A percentile compares a stretch with the other conserved stretches of the same genome.
These are phyloP conservation scores for Acanthurus tractus DNA, from an alignment of 2,797 vertebrate species.

Conservation along the genomic window DNA sequence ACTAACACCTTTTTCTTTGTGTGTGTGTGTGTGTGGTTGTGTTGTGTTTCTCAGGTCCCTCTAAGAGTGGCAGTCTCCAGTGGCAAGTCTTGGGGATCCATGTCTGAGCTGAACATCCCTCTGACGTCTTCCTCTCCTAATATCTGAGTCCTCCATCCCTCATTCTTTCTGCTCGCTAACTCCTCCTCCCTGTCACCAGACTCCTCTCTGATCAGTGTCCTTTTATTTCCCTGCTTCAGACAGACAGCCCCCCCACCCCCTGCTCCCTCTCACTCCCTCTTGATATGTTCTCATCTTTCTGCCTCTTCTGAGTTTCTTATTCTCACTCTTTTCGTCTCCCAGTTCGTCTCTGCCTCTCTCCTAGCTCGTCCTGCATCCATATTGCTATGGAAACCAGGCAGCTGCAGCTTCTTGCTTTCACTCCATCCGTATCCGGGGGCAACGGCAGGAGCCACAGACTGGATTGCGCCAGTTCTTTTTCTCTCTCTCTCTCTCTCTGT, in stretches of 20 bases:
- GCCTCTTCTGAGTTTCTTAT: conserved; percentile 13
- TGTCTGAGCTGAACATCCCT: conserved; percentile 85
- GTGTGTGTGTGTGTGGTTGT: conserved; percentile 44
- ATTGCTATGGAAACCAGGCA: conserved; percentile 88
- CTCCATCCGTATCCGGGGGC: conserved; percentile 89
- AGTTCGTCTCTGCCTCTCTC: conserved; percentile 40
- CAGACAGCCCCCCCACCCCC: conserved; percentile 1
- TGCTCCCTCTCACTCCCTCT: conserved; percentile 5
- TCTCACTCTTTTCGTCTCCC: conserved; percentile 18
- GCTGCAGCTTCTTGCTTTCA: conserved; percentile 87
- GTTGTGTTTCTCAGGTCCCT: conserved; percentile 87
- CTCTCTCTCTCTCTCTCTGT: conserved; percentile 30
- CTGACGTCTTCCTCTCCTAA: conserved; percentile 39
- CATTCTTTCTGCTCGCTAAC: neutral
- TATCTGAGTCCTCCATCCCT: conserved; percentile 39
- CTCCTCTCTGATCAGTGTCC: neutral
- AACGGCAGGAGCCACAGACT: conserved; percentile 86
- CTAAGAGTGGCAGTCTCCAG: conserved; percentile 91
- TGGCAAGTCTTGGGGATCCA: conserved; percentile 93
- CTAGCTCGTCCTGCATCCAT: conserved; percentile 76
- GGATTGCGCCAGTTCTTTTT: conserved; percentile 81
- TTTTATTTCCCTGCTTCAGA: neutral
- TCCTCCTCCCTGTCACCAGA: neutral
- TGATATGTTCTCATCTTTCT: conserved; percentile 1
- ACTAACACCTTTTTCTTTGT: conserved; percentile 20